These are phyloP conservation scores for Metallyticus violacea DNA, from an alignment of 2,888 invertebrate genomes.

Conservation along the genomic window DNA sequence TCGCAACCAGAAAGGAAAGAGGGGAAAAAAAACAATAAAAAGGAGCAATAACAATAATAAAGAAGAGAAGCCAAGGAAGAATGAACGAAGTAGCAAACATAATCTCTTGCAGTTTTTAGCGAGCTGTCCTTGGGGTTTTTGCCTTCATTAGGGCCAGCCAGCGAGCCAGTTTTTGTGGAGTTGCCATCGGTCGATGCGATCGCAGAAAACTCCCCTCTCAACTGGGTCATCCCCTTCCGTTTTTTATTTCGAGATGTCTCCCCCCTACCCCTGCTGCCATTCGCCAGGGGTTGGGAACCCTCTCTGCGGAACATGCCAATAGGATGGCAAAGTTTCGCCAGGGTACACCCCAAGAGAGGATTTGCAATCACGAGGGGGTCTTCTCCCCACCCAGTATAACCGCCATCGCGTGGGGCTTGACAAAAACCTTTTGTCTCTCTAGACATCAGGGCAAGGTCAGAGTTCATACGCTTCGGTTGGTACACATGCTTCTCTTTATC, in stretches of 20 bases:
- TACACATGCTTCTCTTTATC: background rate
- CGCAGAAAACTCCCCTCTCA: slow-evolving; percentile 13
- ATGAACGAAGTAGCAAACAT: background rate
- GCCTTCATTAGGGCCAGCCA: slow-evolving; percentile 21
- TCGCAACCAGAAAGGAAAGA: too few species aligned
- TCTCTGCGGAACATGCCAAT: slow-evolving; percentile 16
- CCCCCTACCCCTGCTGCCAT: background rate
- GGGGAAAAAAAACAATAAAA: slow-evolving; percentile 13
- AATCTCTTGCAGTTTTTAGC: slow-evolving; percentile 1
- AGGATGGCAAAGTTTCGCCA: slow-evolving; percentile 25
- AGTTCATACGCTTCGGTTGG: too few species aligned
- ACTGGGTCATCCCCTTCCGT: slow-evolving; percentile 10
- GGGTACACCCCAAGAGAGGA: background rate
- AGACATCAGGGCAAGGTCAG: too few species aligned
- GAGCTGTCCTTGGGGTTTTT: slow-evolving; percentile 21
- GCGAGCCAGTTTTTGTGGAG: slow-evolving; percentile 14
- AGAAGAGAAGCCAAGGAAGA: background rate
- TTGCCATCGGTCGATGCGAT: slow-evolving; percentile 20
- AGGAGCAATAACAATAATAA: slow-evolving; percentile 14
- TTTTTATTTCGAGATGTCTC: slow-evolving; percentile 9
- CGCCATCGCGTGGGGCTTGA: background rate
- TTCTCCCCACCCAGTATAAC: background rate
- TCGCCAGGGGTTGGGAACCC: slow-evolving; percentile 16
- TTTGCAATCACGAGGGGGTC: slow-evolving; percentile 11
- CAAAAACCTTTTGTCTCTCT: too few species aligned